Evolutionary conservation across 2,888 invertebrate genomes (phyloP), one percentile per base, ranked within the genome.

Genomic region (Nephrotoma guestfalica): DNA sequence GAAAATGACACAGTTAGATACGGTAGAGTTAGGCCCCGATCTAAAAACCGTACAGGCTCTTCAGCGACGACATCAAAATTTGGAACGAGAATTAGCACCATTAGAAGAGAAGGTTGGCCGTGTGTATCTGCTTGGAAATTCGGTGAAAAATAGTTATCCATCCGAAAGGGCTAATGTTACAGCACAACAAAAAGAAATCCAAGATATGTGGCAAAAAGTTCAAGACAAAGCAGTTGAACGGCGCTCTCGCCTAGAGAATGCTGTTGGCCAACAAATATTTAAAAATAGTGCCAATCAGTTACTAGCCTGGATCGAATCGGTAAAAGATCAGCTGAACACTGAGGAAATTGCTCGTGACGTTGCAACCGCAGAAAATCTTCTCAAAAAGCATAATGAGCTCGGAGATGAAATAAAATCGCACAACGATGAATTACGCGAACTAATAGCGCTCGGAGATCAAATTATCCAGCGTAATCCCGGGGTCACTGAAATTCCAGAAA

Each of bases 221-320:
- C 94, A 96, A 91, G 94, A 94, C 43, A 97, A 97, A 90, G 98
- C 98, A 0, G 93, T 94, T 9, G 96, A 97, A 89, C 93, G 98
- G 0, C 94, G 98, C 88, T 94, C 95, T 0, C 93, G 97, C 85
- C 93, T 99, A 45, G 98, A 98, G 91, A 97, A 97, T 90, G 97
- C 98, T 1, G 98, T 99, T 3, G 99, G 99, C 0, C 96, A 97
- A 90, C 98, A 99, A 91, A 97, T 98, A 89, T 98, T 98, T 91
- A 96, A 95, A 89, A 95, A 86, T 41, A 96, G 97, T 90, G 95
- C 96, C 11, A 95, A 96, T 88, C 96, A 95, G 87, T 92, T 97
- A 87, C 92, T 96, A n/a, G 94, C 94, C 87, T 98, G 98, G 97
- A 94, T 96, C 6, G 94, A 94, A 88, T 94, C 95, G 88, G 94